phyloP scores from a whole-genome alignment of 2,888 invertebrate genomes.

The Gasteruption jaculator region DNA sequence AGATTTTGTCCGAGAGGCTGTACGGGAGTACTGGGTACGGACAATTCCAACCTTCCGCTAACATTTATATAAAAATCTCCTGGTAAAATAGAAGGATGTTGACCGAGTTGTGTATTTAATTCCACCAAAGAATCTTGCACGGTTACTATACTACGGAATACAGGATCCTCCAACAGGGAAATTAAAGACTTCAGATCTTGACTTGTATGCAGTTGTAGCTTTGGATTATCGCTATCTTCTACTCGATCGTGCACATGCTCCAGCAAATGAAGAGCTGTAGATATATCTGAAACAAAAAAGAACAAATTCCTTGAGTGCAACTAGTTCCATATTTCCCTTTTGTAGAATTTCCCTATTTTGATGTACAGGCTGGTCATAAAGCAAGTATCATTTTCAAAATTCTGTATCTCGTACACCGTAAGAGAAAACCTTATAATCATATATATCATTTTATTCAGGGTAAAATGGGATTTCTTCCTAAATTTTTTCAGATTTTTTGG shows the following conservation, averaged over 20 bases:
- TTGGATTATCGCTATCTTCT: conserved; percentile 79
- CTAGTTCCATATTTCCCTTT: too few relatives aligned
- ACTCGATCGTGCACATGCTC: conserved; percentile 85
- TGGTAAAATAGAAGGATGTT: conserved; percentile 89
- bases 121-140: conserved; percentile 88
- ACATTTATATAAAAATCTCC: conserved; percentile 90
- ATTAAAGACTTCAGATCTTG: conserved; percentile 81
- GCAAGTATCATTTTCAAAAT: too few relatives aligned
- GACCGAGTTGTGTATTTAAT: conserved; percentile 78
- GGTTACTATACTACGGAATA: conserved; percentile 84
- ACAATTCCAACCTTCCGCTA: conserved; percentile 57
- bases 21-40: conserved; percentile 42
- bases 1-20: conserved; percentile 42
- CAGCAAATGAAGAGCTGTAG: conserved; percentile 82
- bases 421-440: too few relatives aligned
- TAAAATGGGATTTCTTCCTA: too few relatives aligned
- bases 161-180: conserved; percentile 82
- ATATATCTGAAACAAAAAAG: conserved; percentile 63
- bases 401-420: too few relatives aligned
- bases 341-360: too few relatives aligned
- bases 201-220: conserved; percentile 68
- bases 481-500: too few relatives aligned
- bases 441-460: too few relatives aligned
- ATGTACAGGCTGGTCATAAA: too few relatives aligned
- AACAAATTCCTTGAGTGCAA: background rate